A percentile compares a stretch with the other conserved stretches of the same genome.
Evolutionary conservation across 2,888 invertebrate species (phyloP).

Genomic region (Scaptomyza caliginosa): DNA sequence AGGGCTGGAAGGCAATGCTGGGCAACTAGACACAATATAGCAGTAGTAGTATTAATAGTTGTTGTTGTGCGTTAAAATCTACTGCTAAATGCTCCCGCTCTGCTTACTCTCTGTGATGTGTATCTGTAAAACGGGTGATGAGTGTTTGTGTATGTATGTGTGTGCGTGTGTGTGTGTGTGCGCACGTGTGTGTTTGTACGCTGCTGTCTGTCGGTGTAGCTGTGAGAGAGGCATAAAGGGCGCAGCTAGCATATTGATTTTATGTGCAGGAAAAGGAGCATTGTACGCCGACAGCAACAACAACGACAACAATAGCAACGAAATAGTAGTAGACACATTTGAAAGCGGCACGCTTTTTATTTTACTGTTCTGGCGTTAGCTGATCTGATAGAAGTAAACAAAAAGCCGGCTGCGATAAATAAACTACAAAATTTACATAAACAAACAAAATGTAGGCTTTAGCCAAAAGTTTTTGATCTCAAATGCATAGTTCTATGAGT

Average conservation of each 20-base stretch:
- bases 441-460: conserved; percentile 4
- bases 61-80: conserved; percentile 51
- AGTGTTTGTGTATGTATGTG: conserved; percentile 12
- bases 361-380: not conserved
- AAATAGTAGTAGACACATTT: conserved; percentile 35
- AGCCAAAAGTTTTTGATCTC: not conserved
- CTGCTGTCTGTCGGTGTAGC: conserved; percentile 23
- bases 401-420: conserved; percentile 59
- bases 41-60: conserved; percentile 31
- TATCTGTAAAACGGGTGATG: conserved; percentile 63
- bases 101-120: conserved; percentile 51
- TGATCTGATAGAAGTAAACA: conserved; percentile 22
- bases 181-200: conserved; percentile 9
- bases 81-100: conserved; percentile 44
- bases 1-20: conserved; percentile 9
- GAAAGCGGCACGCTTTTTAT: not conserved
- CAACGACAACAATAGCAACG: conserved; percentile 2
- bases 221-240: conserved; percentile 69
- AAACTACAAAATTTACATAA: conserved; percentile 1
- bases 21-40: conserved; percentile 16
- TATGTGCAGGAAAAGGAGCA: conserved; percentile 56
- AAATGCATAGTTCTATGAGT: conserved; percentile 15
- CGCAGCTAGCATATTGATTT: conserved; percentile 70
- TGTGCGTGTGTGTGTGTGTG: conserved; percentile 10
- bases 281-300: conserved; percentile 40